Evolutionary conservation across 2,888 invertebrate species (phyloP), one percentile per base, ranked within the genome.

Genomic region (Sphaeridia pumilis): DNA sequence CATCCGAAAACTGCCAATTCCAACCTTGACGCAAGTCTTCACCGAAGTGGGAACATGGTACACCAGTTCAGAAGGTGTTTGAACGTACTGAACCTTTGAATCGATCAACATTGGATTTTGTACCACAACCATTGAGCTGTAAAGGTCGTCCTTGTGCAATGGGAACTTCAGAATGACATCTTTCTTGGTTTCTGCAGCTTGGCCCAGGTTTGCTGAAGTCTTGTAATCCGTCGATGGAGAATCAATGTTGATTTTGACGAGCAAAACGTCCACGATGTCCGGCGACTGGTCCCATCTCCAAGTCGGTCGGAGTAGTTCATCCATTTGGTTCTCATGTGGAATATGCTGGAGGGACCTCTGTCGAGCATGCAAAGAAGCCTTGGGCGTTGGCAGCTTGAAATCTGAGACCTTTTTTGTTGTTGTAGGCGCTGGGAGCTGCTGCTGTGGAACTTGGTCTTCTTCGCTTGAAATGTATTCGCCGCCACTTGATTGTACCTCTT

Each of bases 1-100:
- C 1, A 52, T 25, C 26, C 43, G 41, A 22, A 52, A 22, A 22
- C 25, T 43, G 12, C 52, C 52, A n/a, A 52, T 20, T 14, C 26
- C 14, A n/a, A 25, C 14, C 20, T 43, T 44, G 20, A 17, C 10
- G 22, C 26, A 10, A n/a, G 3, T 20, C 7, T 28, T 24, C 5
- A 3, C 14, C 4, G 1, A 7, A 14, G 17, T 3, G 20, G 51
- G 45, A 31, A 52, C 25, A 1, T 31, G 25, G 28, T 46, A 52
- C 1, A 36, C 41, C 5, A 52, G 31, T 43, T 52, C 47, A 4
- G 41, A 27, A 3, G 52, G 47, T 1, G 52, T 47, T 17, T 52
- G 22, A n/a, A 52, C 26, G 22, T 34, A 52, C 17, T 52, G 47
- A 22, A 47, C 14, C 22, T 47, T n/a, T 10, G 47, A 42, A 22